Percentiles rank a stretch among this genome's conserved stretches.
Evolutionary conservation across 2,888 invertebrate species (phyloP).

Genomic region (Campoplex nolae): DNA sequence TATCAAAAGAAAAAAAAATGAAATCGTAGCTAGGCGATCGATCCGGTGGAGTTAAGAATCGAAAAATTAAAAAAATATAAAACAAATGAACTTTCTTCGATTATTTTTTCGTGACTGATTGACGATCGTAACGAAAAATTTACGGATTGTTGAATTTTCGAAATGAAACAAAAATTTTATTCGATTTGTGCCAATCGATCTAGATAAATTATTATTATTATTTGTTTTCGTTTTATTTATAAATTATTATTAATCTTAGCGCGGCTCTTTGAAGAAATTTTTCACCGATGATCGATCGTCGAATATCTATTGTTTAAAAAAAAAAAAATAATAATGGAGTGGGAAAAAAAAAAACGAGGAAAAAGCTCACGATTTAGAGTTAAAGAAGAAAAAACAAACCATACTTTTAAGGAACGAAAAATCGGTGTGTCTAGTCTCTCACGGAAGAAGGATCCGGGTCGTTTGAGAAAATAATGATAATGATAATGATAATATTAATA

Average conservation of each 20-base stretch:
- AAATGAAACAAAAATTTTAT: not conserved
- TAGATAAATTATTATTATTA: conserved; percentile 43
- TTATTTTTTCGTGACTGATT: not conserved
- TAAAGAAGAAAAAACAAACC: conserved; percentile 27
- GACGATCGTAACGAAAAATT: conserved; percentile 16
- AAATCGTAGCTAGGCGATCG: conserved; percentile 38
- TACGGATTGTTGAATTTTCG: conserved; percentile 10
- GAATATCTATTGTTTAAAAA: conserved; percentile 28
- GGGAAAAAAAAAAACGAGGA: not conserved
- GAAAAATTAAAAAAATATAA: not conserved
- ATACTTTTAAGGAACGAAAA: conserved; percentile 66
- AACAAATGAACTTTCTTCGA: not conserved
- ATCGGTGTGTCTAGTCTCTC: conserved; percentile 82
- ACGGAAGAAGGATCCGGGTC: conserved; percentile 70
- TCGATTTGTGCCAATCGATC: conserved; percentile 43
- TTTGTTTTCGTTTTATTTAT: conserved; percentile 31
- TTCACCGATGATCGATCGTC: conserved; percentile 49
- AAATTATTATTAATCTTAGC: conserved; percentile 6
- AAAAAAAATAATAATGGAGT: not conserved
- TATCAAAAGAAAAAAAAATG: not conserved
- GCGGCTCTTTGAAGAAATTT: conserved; percentile 3
- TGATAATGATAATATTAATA: conserved; percentile 22
- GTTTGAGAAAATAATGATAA: conserved; percentile 33
- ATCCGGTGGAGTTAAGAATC: conserved; percentile 2
- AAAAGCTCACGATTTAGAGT: conserved; percentile 60